phyloP scores from a whole-genome alignment of 2,797 vertebrate species.

The Apogon hyalosoma region DNA sequence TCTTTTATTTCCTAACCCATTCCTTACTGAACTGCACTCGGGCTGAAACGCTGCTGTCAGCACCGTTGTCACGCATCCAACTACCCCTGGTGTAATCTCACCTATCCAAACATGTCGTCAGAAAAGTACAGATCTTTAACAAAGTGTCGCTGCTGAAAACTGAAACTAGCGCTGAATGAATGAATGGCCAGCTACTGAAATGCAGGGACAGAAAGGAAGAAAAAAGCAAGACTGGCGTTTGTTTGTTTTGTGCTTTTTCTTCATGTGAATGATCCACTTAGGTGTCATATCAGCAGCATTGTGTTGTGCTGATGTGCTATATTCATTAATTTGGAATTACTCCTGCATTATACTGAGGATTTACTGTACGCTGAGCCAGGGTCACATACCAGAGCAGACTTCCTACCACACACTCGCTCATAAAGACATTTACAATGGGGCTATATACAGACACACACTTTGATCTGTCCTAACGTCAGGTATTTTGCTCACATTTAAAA shows the following conservation, averaged over 20 bases:
- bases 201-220: no score
- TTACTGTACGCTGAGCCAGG: conserved; percentile 37
- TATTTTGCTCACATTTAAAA: neutral
- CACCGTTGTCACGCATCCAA: neutral
- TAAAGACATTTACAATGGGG: neutral
- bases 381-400: conserved; percentile 62
- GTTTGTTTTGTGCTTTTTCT: no score
- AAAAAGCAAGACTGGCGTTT: no score
- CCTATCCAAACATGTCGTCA: conserved; percentile 4
- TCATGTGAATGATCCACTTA: no score
- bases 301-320: neutral
- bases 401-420: conserved; percentile 40
- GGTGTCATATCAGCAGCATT: neutral
- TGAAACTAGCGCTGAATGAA: neutral
- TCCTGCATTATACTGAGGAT: conserved; percentile 24
- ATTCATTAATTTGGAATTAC: conserved; percentile 73
- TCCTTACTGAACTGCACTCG: neutral
- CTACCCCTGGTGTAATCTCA: neutral
- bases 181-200: neutral
- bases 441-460: conserved; percentile 21
- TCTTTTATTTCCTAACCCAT: neutral
- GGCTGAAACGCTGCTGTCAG: neutral
- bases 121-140: conserved; percentile 1
- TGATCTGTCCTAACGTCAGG: conserved; percentile 18
- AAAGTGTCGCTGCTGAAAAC: neutral